phyloP scores from a whole-genome alignment of 1,140 invertebrate species.

The Bombus breviceps region DNA sequence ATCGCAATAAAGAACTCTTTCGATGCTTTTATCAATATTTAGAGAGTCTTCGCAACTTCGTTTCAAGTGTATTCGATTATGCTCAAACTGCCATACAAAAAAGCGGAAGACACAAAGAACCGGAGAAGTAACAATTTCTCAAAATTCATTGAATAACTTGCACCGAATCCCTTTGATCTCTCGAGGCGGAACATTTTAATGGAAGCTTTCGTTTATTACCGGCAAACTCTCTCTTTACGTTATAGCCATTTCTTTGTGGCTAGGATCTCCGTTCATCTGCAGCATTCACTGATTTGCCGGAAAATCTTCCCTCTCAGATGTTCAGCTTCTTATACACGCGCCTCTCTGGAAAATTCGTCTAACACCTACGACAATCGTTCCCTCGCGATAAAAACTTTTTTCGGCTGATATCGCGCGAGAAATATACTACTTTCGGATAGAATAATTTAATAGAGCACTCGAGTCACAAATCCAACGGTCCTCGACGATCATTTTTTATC shows the following conservation, averaged over 20 bases:
- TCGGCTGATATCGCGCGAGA: not conserved
- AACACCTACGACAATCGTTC: not conserved
- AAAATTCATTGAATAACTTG: constrained; percentile 64
- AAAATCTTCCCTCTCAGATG: not conserved
- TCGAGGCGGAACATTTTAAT: constrained; percentile 58
- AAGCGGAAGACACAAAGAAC: constrained; percentile 24
- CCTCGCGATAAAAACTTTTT: not conserved
- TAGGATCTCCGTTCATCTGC: not conserved
- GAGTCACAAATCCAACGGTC: not conserved
- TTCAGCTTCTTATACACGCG: not conserved
- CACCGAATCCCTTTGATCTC: constrained; percentile 18
- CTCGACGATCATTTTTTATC: not conserved
- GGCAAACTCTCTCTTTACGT: not conserved
- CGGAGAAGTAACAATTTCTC: constrained; percentile 31
- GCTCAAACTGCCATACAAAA: not conserved
- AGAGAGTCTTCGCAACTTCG: not conserved
- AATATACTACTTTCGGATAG: not conserved
- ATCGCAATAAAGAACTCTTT: not conserved
- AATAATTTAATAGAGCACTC: not conserved
- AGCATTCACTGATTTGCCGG: not conserved
- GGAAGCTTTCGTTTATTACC: constrained; percentile 57
- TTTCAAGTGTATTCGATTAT: constrained; percentile 18
- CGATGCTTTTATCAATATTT: constrained; percentile 21
- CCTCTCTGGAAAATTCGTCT: not conserved
- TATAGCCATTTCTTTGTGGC: not conserved